Conservation (phyloP, 2,888 invertebrate species). For the Oscheius sp. region DNA sequence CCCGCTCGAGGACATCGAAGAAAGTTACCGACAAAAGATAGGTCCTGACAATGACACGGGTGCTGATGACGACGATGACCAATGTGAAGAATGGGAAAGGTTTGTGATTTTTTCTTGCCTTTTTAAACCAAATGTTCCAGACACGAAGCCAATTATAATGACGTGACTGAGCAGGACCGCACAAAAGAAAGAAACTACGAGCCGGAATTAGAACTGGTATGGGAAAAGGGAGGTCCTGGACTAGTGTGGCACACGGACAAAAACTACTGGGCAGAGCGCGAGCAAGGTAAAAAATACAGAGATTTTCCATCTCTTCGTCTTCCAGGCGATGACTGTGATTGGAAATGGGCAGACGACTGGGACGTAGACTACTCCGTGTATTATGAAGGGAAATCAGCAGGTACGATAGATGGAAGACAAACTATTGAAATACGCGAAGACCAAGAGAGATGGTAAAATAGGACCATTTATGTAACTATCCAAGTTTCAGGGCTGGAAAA, state of each 20-base stretch:
- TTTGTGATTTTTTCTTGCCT: slow-evolving; percentile 18
- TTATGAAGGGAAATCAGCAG: slow-evolving; percentile 75
- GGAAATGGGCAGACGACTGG: slow-evolving; percentile 78
- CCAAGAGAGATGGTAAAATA: slow-evolving; percentile 42
- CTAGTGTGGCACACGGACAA: slow-evolving; percentile 79
- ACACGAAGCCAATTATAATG: slow-evolving; percentile 75
- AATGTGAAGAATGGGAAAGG: slow-evolving; percentile 63
- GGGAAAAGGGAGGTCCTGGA: slow-evolving; percentile 79
- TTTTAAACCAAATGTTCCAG: slow-evolving; percentile 63
- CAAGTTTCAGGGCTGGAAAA: slow-evolving; percentile 45
- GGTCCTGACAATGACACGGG: slow-evolving; percentile 51
- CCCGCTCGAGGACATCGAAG: slow-evolving; percentile 48
- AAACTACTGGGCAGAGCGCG: slow-evolving; percentile 77
- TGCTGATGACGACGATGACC: slow-evolving; percentile 57
- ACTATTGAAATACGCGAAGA: slow-evolving; percentile 75
- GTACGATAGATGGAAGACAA: slow-evolving; percentile 77
- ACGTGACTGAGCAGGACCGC: slow-evolving; percentile 75
- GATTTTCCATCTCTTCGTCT: background rate
- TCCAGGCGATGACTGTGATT: slow-evolving; percentile 75
- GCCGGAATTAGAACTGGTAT: slow-evolving; percentile 73
- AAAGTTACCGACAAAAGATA: slow-evolving; percentile 32
- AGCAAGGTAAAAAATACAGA: slow-evolving; percentile 55
- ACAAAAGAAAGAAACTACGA: slow-evolving; percentile 63
- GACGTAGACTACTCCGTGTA: slow-evolving; percentile 78
- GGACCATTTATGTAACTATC: background rate